Percentiles rank a stretch among this genome's conserved stretches.
Evolutionary conservation across 2,797 vertebrate species (phyloP).

Genomic region (Xiphophorus birchmanni): DNA sequence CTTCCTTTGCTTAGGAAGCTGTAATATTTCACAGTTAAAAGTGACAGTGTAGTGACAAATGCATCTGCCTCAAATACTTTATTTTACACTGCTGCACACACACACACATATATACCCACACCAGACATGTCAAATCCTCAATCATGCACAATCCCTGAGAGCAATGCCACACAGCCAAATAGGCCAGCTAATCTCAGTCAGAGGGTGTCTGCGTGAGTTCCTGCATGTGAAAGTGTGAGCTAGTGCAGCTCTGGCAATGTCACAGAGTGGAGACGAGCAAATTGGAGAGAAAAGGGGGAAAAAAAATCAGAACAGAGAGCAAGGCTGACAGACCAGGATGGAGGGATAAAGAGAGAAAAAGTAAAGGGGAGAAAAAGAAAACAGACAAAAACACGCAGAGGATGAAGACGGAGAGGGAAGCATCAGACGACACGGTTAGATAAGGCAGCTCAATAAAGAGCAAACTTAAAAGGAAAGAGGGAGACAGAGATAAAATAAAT

Average conservation of each 20-base stretch:
- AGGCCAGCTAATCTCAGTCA: slow-evolving; percentile 74
- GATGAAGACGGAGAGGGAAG: slow-evolving; percentile 60
- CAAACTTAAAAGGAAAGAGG: slow-evolving; percentile 55
- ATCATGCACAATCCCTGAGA: slow-evolving; percentile 60
- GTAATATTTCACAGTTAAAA: slow-evolving; percentile 61
- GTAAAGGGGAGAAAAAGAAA: slow-evolving; percentile 47
- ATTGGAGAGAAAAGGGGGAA: slow-evolving; percentile 32
- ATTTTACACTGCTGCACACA: slow-evolving; percentile 68
- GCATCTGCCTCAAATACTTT: slow-evolving; percentile 67
- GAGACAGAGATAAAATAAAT: slow-evolving; percentile 52
- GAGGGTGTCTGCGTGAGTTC: slow-evolving; percentile 43
- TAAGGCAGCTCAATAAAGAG: slow-evolving; percentile 60
- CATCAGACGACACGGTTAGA: slow-evolving; percentile 66
- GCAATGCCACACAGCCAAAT: slow-evolving; percentile 68
- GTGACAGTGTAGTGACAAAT: slow-evolving; percentile 69
- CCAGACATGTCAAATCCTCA: slow-evolving; percentile 51
- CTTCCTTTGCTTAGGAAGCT: slow-evolving; percentile 50
- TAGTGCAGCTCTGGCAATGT: slow-evolving; percentile 63
- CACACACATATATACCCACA: slow-evolving; percentile 31
- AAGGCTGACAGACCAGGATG: slow-evolving; percentile 47
- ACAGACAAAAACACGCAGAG: slow-evolving; percentile 49
- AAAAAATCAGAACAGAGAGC: slow-evolving; percentile 49
- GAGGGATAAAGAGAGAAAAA: slow-evolving; percentile 52
- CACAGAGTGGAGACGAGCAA: slow-evolving; percentile 52
- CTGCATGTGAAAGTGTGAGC: slow-evolving; percentile 26